Evolutionary conservation across 2,888 invertebrate genomes (phyloP), one percentile per base, ranked within the genome.

Genomic region (Itoplectis maculator): DNA sequence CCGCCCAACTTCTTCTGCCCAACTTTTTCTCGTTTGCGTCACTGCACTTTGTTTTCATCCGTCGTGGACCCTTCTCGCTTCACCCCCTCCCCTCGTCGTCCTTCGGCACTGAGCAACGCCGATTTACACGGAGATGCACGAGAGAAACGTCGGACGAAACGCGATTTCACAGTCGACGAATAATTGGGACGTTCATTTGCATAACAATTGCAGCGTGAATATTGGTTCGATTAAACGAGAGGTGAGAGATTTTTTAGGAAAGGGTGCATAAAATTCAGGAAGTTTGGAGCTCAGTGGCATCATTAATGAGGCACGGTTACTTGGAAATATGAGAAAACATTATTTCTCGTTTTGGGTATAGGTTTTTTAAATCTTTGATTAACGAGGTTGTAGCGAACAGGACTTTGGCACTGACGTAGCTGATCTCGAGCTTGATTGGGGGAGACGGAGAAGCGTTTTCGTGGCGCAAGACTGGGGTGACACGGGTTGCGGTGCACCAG

Each of bases 381-480:
- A 18, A 15, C 11, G 61, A 37, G 15, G 9, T 0, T 40, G 61
- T 37, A 15, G 37, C 61, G 37, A 61, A n/a, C 35, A 9, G 15
- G 15, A 61, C 15, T 59, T 7, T 15, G 35, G 37, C 37, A 13
- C 9, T n/a, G 47, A 2, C n/a, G n/a, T 47, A 2, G 47, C 56
- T 61, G 61, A 15, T 61, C 61, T 61, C 61, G 18, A 61, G 61
- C 18, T 9, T 37, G 6, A 37, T 18, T 15, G 37, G 4, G 37
- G 37, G 37, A 18, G 61, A 8, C 8, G 35, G 35, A 59, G n/a
- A 37, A 35, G 35, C 29, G 35, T 59, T 59, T 47, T 59, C 59
- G 35, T 59, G 73, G 79, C 75, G 65, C 75, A 75, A 81, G 85
- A 85, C 51, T 35, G 35, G 59, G 35, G 29, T 35, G 35, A 59